Percentiles rank a stretch among this genome's conserved stretches.
These are phyloP conservation scores for Crotophaga sulcirostris DNA, from an alignment of 2,113 vertebrate genomes.

Conservation along the genomic window DNA sequence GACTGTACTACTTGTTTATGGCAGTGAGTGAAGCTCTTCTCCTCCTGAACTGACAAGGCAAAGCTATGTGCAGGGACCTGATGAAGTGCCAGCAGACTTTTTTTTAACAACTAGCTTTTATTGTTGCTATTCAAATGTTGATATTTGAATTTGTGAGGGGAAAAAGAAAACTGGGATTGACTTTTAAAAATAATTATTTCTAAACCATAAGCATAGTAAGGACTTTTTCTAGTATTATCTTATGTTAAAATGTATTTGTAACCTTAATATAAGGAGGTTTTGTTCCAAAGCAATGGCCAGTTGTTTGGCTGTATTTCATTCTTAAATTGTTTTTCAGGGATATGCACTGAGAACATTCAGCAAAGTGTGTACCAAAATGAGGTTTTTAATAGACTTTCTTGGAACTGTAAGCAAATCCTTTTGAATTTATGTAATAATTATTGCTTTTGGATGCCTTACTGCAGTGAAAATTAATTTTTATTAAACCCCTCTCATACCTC, in stretches of 20 bases:
- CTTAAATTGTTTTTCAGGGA: constrained; percentile 1
- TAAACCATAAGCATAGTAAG: background rate
- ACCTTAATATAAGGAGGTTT: background rate
- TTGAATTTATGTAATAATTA: background rate
- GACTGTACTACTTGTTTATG: background rate
- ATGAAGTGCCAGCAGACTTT: background rate
- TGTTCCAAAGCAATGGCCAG: background rate
- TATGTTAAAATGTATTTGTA: background rate
- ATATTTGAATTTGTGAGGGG: background rate
- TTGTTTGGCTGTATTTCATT: background rate
- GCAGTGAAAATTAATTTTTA: background rate
- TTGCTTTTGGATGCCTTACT: background rate
- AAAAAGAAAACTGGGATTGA: background rate
- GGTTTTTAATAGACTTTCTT: constrained; percentile 1
- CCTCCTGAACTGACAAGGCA: background rate
- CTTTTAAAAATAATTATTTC: background rate
- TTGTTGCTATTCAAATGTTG: background rate
- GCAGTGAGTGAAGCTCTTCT: background rate
- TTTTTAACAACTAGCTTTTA: background rate
- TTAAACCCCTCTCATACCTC: background rate
- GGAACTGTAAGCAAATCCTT: background rate
- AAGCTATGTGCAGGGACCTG: background rate
- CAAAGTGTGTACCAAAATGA: background rate
- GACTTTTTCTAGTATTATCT: background rate
- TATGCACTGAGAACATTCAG: background rate